Evolutionary conservation across 2,113 vertebrate species (phyloP).

Genomic region (Aphyosemion australe): DNA sequence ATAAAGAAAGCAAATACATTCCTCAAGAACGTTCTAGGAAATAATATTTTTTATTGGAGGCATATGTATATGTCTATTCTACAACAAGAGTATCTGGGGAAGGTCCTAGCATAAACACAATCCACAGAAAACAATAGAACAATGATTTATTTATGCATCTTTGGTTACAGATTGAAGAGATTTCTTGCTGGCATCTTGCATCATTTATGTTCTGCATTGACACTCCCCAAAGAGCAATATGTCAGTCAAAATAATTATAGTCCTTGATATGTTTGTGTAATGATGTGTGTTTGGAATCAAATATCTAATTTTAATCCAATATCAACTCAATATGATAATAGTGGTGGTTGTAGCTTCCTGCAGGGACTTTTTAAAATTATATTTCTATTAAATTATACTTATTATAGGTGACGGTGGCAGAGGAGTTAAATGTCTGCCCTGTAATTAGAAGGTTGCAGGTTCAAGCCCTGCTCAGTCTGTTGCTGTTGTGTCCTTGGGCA

Average conservation of each 20-base stretch:
- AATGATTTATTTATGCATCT: conserved; percentile 35
- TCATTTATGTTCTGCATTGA: conserved; percentile 55
- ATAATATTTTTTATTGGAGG: too few relatives aligned
- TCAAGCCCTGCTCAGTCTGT: too few relatives aligned
- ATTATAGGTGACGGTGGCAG: too few relatives aligned
- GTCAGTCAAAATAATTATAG: conserved; percentile 51
- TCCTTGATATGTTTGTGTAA: conserved; percentile 42
- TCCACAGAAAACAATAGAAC: conserved; percentile 8
- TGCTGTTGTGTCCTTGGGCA: too few relatives aligned
- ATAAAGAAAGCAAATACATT: neutral
- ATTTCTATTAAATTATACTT: too few relatives aligned
- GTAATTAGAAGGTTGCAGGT: too few relatives aligned
- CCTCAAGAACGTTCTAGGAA: neutral
- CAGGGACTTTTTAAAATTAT: conserved; percentile 23
- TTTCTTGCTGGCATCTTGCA: conserved; percentile 63
- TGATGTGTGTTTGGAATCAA: conserved; percentile 44
- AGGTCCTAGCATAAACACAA: conserved; percentile 6
- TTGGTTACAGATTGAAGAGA: conserved; percentile 19
- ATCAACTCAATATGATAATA: neutral
- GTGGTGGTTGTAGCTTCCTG: conserved; percentile 12
- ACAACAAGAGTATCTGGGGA: neutral
- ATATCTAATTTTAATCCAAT: conserved; percentile 25
- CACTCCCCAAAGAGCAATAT: conserved; percentile 47
- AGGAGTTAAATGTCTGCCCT: too few relatives aligned
- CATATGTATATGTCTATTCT: neutral